phyloP scores from a whole-genome alignment of 2,113 vertebrate species.

The Passer montanus region DNA sequence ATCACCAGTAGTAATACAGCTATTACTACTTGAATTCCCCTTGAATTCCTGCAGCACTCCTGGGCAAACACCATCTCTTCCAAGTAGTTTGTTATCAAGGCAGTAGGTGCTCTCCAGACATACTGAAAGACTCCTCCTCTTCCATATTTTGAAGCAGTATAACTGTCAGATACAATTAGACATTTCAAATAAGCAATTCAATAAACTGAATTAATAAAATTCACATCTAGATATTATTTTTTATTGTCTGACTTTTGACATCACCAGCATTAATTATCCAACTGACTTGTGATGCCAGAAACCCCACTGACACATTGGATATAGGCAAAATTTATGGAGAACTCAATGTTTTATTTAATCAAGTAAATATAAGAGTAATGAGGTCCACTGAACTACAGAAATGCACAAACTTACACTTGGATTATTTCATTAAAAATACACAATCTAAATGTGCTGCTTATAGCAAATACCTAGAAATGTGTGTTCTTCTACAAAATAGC shows the following conservation, averaged over 20 bases:
- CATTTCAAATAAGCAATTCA: background rate
- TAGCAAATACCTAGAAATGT: background rate
- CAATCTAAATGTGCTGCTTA: background rate
- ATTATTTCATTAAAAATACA: background rate
- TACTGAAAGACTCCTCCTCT: background rate
- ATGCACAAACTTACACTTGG: background rate
- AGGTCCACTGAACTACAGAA: background rate
- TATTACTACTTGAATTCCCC: background rate
- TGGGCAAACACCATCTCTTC: background rate
- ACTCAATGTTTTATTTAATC: background rate
- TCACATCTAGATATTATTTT: background rate
- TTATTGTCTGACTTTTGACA: background rate
- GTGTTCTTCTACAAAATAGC: background rate
- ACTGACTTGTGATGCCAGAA: background rate
- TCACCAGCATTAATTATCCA: background rate
- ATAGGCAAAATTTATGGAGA: background rate
- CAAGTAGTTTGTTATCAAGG: background rate
- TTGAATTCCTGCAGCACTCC: background rate
- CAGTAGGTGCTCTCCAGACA: background rate
- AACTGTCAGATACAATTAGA: background rate
- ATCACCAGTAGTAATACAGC: background rate
- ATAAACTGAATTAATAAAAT: background rate
- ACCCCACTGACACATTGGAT: background rate
- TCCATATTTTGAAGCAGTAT: background rate
- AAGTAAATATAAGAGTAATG: background rate